Evolutionary conservation across 2,113 vertebrate genomes (phyloP).

Genomic region (Oenanthe melanoleuca): DNA sequence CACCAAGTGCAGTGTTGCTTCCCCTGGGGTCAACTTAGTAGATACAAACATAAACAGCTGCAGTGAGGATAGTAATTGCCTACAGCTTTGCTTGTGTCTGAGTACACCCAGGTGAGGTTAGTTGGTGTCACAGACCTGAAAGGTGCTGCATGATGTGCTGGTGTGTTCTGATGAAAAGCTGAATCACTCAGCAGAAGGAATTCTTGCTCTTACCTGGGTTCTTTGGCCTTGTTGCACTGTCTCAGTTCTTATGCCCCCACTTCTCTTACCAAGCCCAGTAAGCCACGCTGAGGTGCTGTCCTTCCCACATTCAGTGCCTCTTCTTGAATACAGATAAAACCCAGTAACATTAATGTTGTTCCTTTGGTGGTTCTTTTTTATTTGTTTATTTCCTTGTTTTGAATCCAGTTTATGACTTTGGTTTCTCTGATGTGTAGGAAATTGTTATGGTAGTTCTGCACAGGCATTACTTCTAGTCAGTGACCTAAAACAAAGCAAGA

Average conservation of each 20-base stretch:
- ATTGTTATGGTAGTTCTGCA: slow-evolving; percentile 7
- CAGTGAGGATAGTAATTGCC: background rate
- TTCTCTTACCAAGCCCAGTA: background rate
- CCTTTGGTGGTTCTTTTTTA: background rate
- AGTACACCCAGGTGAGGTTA: too few relatives aligned
- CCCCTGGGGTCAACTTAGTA: background rate
- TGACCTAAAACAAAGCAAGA: background rate
- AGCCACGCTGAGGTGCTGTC: background rate
- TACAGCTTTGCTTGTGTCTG: background rate
- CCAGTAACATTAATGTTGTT: background rate
- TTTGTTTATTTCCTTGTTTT: slow-evolving; percentile 16
- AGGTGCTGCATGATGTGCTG: background rate
- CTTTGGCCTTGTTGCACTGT: background rate
- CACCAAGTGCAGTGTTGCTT: background rate
- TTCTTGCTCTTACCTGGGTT: background rate
- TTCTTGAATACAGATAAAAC: background rate
- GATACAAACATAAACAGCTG: background rate
- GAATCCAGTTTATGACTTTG: slow-evolving; percentile 14
- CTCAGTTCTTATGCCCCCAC: background rate
- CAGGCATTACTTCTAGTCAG: slow-evolving; percentile 14
- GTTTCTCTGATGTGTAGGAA: slow-evolving; percentile 40
- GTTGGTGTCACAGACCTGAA: background rate
- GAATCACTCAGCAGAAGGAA: background rate
- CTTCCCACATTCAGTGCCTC: background rate
- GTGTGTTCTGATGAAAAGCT: background rate